Conservation (phyloP, 2,113 vertebrate genomes). For the Madoqua kirkii region DNA sequence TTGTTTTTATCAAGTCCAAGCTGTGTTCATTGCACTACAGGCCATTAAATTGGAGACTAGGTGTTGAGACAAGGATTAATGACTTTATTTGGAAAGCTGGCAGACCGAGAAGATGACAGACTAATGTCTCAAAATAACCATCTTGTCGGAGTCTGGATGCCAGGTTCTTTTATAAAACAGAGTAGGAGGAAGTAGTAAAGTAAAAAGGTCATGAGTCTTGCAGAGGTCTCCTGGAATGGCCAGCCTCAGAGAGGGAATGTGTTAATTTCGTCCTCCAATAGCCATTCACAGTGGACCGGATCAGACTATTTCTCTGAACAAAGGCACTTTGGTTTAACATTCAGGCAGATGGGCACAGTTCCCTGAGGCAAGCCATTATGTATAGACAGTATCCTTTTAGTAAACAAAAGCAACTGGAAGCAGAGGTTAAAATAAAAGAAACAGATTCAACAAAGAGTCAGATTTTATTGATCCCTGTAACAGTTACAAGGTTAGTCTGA, state of each 20-base stretch:
- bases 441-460: neutral
- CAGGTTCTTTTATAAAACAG: neutral
- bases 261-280: neutral
- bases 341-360: neutral
- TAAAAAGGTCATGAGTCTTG: neutral
- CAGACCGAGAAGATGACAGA: neutral
- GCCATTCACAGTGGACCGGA: neutral
- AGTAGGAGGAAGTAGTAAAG: neutral
- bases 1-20: neutral
- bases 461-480: neutral
- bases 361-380: neutral
- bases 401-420: neutral
- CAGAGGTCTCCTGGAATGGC: neutral
- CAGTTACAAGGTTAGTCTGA: neutral
- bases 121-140: neutral
- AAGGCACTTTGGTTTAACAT: neutral
- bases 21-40: neutral
- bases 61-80: neutral
- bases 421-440: neutral
- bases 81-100: neutral
- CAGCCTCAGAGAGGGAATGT: neutral
- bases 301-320: neutral
- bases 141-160: neutral
- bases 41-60: neutral
- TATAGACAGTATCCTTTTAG: neutral